phyloP scores from a whole-genome alignment of 35 echinoderm and acorn worm species.

The Strongylocentrotus purpuratus region DNA sequence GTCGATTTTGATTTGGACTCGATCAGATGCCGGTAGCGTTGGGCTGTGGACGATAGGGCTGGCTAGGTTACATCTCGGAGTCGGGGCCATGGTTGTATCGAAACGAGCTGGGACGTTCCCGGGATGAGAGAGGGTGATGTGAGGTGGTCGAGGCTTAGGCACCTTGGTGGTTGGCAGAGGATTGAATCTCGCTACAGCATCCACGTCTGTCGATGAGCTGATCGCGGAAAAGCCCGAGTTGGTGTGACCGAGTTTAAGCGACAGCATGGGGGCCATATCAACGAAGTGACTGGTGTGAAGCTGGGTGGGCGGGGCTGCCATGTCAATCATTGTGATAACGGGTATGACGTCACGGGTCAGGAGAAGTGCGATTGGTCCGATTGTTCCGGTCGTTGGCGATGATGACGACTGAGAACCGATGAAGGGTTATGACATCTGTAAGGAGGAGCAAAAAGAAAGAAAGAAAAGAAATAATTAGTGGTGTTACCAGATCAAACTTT shows the following conservation, averaged over 20 bases:
- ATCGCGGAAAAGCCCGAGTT: neutral
- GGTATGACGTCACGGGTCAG: neutral
- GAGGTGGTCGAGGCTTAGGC: neutral
- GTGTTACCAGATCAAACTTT: neutral
- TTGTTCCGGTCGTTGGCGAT: slow-evolving; percentile 16
- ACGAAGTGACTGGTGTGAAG: neutral
- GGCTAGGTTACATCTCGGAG: slow-evolving; percentile 5
- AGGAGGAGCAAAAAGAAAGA: neutral
- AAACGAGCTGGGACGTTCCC: neutral
- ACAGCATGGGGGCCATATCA: neutral
- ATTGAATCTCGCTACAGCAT: neutral
- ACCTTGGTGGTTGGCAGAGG: neutral
- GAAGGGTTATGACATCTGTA: neutral
- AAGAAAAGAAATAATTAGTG: neutral
- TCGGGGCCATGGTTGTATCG: slow-evolving; percentile 9
- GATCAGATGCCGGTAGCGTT: slow-evolving; percentile 1
- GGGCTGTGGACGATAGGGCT: neutral
- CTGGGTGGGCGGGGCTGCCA: slow-evolving; percentile 32
- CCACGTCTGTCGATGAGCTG: slow-evolving; percentile 1
- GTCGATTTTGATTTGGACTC: slow-evolving; percentile 32
- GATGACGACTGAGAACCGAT: neutral
- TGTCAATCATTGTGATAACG: slow-evolving; percentile 39
- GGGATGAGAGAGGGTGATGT: neutral
- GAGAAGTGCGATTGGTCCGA: neutral
- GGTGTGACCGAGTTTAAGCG: neutral